Percentiles rank a stretch among this genome's conserved stretches.
Conservation (phyloP, 2,888 invertebrate genomes). For the Nomada lathburiana region DNA sequence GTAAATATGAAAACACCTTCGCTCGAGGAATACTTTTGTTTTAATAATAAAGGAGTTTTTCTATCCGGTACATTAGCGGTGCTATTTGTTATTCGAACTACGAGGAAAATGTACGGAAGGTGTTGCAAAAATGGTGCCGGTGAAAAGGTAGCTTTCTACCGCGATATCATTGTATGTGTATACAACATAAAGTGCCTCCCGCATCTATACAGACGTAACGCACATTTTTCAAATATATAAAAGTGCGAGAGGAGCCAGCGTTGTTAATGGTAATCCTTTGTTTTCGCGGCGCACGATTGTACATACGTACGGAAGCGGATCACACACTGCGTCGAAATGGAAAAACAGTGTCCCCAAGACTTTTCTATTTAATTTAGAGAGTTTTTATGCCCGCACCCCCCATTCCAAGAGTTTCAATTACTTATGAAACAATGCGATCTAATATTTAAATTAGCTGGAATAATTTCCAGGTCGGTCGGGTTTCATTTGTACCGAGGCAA, state of each 20-base stretch:
- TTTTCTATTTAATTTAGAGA: not conserved
- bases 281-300: not conserved
- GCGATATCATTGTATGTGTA: not conserved
- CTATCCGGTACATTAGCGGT: too few relatives aligned
- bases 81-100: too few relatives aligned
- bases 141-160: not conserved
- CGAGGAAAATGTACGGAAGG: too few relatives aligned
- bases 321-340: not conserved
- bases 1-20: too few relatives aligned
- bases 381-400: not conserved
- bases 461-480: too few relatives aligned
- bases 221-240: not conserved
- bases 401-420: not conserved
- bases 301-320: not conserved
- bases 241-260: not conserved
- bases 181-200: not conserved
- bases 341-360: not conserved
- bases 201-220: not conserved
- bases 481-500: too few relatives aligned
- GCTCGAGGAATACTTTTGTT: too few relatives aligned
- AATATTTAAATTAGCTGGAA: too few relatives aligned
- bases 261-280: conserved; percentile 22
- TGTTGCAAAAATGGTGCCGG: too few relatives aligned
- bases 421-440: too few relatives aligned
- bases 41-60: too few relatives aligned